Conservation (phyloP, 1,140 invertebrate species). For the Phymastichus coffea region DNA sequence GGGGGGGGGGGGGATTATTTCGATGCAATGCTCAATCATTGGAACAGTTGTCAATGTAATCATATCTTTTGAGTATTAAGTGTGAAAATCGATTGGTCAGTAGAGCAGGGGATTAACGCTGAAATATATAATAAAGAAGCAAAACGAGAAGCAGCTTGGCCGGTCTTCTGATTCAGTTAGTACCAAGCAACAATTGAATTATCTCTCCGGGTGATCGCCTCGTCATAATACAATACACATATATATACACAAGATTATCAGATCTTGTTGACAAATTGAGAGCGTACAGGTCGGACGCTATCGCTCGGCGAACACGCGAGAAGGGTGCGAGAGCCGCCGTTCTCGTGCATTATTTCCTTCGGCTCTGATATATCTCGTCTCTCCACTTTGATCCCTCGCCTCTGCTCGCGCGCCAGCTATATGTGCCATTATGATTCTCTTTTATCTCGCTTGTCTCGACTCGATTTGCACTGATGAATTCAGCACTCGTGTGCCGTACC, state of each 20-base stretch:
- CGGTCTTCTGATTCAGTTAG: too few relatives aligned
- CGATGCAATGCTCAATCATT: too few relatives aligned
- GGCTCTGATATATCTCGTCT: not conserved
- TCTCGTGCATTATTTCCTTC: constrained; percentile 12
- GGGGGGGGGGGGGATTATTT: too few relatives aligned
- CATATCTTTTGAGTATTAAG: too few relatives aligned
- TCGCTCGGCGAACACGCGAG: too few relatives aligned
- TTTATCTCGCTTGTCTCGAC: not conserved
- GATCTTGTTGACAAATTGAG: constrained; percentile 42
- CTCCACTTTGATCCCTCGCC: constrained; percentile 5
- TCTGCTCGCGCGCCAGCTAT: not conserved
- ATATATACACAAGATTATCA: too few relatives aligned
- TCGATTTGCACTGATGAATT: not conserved
- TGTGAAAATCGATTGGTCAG: too few relatives aligned
- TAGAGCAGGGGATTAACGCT: too few relatives aligned
- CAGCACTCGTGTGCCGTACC: too few relatives aligned
- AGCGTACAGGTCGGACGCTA: too few relatives aligned
- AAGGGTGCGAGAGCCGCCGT: constrained; percentile 6
- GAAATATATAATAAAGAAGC: not conserved
- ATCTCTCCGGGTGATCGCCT: not conserved
- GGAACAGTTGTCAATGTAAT: too few relatives aligned
- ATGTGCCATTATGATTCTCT: constrained; percentile 1
- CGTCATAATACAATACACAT: constrained; percentile 31
- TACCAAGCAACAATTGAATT: constrained; percentile 18
- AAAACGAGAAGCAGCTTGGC: too few relatives aligned